Percentiles rank a stretch among this genome's conserved stretches.
Evolutionary conservation across 1,140 invertebrate genomes (phyloP).

Genomic region (Ceratina calcarata): DNA sequence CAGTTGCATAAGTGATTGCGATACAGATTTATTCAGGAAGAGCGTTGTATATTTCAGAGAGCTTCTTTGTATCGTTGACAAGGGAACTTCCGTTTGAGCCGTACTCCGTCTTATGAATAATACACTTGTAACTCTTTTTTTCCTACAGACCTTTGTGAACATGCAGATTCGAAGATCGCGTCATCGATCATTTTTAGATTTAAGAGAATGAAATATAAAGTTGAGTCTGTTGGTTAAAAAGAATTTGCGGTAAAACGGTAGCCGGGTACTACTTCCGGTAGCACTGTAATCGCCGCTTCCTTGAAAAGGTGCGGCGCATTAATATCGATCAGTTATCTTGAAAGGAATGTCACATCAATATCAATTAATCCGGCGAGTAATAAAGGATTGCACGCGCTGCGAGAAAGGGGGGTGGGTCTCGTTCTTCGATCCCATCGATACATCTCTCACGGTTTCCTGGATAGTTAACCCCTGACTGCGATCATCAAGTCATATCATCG

Average conservation of each 20-base stretch:
- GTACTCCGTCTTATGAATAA: neutral
- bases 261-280: neutral
- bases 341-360: constrained; percentile 66
- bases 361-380: constrained; percentile 65
- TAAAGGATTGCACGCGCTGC: constrained; percentile 63
- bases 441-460: constrained; percentile 43
- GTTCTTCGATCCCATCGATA: constrained; percentile 52
- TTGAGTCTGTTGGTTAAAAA: no score
- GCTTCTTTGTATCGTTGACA: neutral
- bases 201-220: no score
- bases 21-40: neutral
- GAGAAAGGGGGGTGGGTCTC: constrained; percentile 46
- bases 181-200: no score
- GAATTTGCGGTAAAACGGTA: constrained; percentile 5
- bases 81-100: neutral
- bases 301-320: constrained; percentile 55
- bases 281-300: constrained; percentile 19
- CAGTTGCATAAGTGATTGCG: constrained; percentile 8
- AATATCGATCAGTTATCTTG: constrained; percentile 65
- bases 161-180: no score
- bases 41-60: neutral
- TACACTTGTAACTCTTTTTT: neutral
- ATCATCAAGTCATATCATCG: constrained; percentile 55
- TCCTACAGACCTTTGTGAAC: no score
- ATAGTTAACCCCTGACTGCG: constrained; percentile 51